Base-by-base conservation (phyloP, 1,140 invertebrate species). In the Trinorchestia longiramus region DNA sequence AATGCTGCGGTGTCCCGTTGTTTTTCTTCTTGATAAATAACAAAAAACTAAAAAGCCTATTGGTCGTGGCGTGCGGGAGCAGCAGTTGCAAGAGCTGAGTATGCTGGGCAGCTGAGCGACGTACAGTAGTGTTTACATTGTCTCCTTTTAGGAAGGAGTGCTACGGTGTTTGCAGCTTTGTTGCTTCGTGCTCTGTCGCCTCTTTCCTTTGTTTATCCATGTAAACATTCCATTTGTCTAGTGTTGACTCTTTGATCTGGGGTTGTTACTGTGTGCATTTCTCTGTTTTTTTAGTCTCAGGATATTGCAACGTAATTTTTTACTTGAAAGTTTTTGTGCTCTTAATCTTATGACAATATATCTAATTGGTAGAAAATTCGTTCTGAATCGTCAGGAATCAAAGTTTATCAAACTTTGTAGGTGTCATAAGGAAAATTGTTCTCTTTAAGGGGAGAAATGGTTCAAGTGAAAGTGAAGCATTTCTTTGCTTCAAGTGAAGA, bases 1-100 rank as follows among this genome's bases (percentile, higher is more conserved):
- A 94, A 90, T 90, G 88, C 88, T 90, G 43, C n/a, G 88, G 88
- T 90, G 88, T 90, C 28, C 88, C n/a, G n/a, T 90, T 90, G 62
- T 77, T 77, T 77, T 77, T 77, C 28, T 1, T 28, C 62, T 36
- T 3, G 36, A 77, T 23, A 77, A 77, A 77, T 23, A 77, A 23
- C 1, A 36, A 11, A 77, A 77, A 36, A 15, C 62, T 28, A 36
- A 77, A 77, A 77, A 77, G 62, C 62, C 62, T 77, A 77, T 77
- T 77, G 62, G 62, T 77, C 62, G 15, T 36, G 62, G 28, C 62
- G 62, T 77, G 62, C 62, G 3, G 11, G 62, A 77, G 62, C 28
- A 28, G 62, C 11, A 77, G 62, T 53, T 53, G 6, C 6, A n/a
- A 53, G 19, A 53, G 19, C 62, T 77, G 62, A 77, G 28, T 19